Base-by-base conservation (phyloP, 2,888 invertebrate species). In the Merodon equestris region DNA sequence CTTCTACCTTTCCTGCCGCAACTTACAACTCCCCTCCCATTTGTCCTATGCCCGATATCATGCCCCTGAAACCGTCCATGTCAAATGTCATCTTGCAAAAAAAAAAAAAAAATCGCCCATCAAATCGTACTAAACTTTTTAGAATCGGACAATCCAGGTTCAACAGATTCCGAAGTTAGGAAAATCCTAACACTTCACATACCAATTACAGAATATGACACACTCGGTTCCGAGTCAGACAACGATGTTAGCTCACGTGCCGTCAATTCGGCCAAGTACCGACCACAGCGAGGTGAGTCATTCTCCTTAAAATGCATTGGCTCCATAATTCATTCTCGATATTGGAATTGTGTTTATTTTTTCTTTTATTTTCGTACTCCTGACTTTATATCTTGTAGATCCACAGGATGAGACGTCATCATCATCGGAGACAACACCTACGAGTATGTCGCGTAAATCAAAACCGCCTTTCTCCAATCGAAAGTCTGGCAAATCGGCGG, bases 81-180 rank as follows among this genome's bases (percentile, higher is more conserved):
- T 57, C 64, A 82, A 83, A 83, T 82, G 81, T 83, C 84, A 85
- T 84, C 76, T 83, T 73, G 68, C 64, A 68, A 72, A 54, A 73
- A 84, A 84, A 82, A 74, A 84, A 82, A 82, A 82, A 82, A 82
- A 83, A 84, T 86, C 87, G 81, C 64, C 73, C 87, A 88, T 88
- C 87, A 87, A 86, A 87, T 87, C 88, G 87, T 88, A 88, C 88
- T 88, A 88, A 88, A 88, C 88, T 88, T 88, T 88, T 88, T 94
- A 94, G 94, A 96, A 92, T 95, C 95, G 91, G 96, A 95, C 93
- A 96, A 95, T 93, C 93, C 95, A 93, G 96, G 96, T 91, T 96
- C 95, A 89, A 96, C 96, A 92, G 96, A 96, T 93, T 96, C 96
- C 90, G 96, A 96, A 93, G 95, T 95, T 91, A 95, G 95, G 93